A percentile compares a stretch with the other conserved stretches of the same genome.
Conservation (phyloP, 2,888 invertebrate genomes). For the Diogma glabrata region DNA sequence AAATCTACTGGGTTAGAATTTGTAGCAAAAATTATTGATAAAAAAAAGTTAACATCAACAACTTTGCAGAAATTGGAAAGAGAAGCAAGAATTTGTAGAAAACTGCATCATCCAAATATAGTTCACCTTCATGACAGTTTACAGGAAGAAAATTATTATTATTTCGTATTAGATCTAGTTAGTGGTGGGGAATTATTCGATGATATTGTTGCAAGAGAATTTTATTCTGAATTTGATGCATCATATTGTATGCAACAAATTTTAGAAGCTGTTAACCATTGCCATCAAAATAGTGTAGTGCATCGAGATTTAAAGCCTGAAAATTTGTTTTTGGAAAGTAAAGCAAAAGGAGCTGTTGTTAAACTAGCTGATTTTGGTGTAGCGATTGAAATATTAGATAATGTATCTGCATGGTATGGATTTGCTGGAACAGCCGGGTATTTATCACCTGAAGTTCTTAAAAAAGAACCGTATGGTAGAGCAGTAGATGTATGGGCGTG, state of each 20-base stretch:
- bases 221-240: conserved; percentile 99
- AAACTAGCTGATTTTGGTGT: conserved; percentile 99
- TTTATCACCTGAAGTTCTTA: conserved; percentile 96
- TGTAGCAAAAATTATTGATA: too few species aligned
- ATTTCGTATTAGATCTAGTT: conserved; percentile 98
- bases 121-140: conserved; percentile 99
- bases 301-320: too few species aligned
- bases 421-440: conserved; percentile 99
- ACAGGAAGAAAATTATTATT: conserved; percentile 99
- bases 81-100: conserved; percentile 94
- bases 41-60: too few species aligned
- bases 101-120: conserved; percentile 96
- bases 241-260: conserved; percentile 99
- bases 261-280: conserved; percentile 98
- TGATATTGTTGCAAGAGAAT: conserved; percentile 98
- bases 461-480: conserved; percentile 99
- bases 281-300: conserved; percentile 97
- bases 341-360: conserved; percentile 98
- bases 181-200: conserved; percentile 97
- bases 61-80: too few species aligned
- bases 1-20: too few species aligned
- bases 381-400: conserved; percentile 98
- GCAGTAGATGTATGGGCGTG: conserved; percentile 99
- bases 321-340: conserved; percentile 96
- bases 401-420: conserved; percentile 98